Evolutionary conservation across 2,888 invertebrate species (phyloP).

Genomic region (Bibio marci): DNA sequence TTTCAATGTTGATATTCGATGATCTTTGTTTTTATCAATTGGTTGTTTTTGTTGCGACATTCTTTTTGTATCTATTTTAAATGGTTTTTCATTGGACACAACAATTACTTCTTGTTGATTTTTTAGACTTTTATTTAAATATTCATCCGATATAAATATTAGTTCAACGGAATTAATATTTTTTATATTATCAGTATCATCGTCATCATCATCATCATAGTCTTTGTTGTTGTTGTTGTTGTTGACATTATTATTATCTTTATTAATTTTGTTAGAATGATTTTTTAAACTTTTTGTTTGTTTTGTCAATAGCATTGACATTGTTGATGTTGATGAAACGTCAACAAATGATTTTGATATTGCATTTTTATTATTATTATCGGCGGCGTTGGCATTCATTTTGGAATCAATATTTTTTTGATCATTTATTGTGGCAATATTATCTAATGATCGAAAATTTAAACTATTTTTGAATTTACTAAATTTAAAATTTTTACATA

Average conservation of each 20-base stretch:
- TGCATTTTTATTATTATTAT: not conserved
- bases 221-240: conserved; percentile 1
- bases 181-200: conserved; percentile 9
- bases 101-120: not conserved
- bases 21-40: not conserved
- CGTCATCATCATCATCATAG: conserved; percentile 5
- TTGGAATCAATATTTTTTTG: not conserved
- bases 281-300: not conserved
- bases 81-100: not conserved
- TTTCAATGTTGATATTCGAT: not conserved
- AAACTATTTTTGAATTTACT: conserved; percentile 1
- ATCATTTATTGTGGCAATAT: not conserved
- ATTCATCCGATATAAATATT: conserved; percentile 14
- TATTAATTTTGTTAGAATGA: no score
- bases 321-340: conserved; percentile 1
- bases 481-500: conserved; percentile 5
- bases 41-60: not conserved
- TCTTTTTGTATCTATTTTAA: not conserved
- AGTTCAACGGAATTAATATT: conserved; percentile 13
- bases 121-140: conserved; percentile 9
- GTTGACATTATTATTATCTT: not conserved
- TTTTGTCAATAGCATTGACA: no score
- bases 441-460: conserved; percentile 3
- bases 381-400: not conserved
- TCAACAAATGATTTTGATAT: conserved; percentile 12